Evolutionary conservation across 2,888 invertebrate genomes (phyloP).

Genomic region (Chaetoderma sp.): DNA sequence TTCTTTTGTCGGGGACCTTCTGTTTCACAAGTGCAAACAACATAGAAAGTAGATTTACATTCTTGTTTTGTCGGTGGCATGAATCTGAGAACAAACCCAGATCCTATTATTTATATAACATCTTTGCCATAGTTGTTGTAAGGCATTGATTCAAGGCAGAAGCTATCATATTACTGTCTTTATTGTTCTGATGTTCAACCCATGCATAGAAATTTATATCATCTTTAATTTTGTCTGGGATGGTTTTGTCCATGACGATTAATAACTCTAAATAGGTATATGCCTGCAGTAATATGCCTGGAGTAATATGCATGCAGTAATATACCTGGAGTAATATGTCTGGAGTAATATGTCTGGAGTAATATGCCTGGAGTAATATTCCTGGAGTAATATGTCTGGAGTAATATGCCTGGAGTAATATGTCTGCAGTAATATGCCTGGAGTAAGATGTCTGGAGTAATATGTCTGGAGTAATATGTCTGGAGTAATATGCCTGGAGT

Average conservation of each 20-base stretch:
- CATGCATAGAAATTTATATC: not conserved
- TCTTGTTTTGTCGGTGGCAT: not conserved
- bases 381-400: too few species aligned
- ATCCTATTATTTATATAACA: too few species aligned
- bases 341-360: too few species aligned
- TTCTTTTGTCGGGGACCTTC: not conserved
- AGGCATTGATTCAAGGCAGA: too few species aligned
- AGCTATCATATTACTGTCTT: not conserved
- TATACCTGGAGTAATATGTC: too few species aligned
- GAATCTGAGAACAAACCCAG: not conserved
- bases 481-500: too few species aligned
- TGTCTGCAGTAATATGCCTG: too few species aligned
- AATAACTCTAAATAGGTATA: slow-evolving; percentile 4
- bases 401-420: too few species aligned
- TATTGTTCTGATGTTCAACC: not conserved
- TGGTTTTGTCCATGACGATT: not conserved
- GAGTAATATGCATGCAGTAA: too few species aligned
- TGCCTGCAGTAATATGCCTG: slow-evolving; percentile 8
- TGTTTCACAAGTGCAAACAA: not conserved
- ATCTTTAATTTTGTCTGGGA: not conserved
- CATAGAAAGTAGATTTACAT: not conserved
- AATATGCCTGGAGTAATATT: too few species aligned
- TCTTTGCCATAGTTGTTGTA: not conserved
- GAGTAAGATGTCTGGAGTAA: too few species aligned
- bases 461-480: too few species aligned